Evolutionary conservation across 2,888 invertebrate genomes (phyloP).

Genomic region (Nyleta sp.): DNA sequence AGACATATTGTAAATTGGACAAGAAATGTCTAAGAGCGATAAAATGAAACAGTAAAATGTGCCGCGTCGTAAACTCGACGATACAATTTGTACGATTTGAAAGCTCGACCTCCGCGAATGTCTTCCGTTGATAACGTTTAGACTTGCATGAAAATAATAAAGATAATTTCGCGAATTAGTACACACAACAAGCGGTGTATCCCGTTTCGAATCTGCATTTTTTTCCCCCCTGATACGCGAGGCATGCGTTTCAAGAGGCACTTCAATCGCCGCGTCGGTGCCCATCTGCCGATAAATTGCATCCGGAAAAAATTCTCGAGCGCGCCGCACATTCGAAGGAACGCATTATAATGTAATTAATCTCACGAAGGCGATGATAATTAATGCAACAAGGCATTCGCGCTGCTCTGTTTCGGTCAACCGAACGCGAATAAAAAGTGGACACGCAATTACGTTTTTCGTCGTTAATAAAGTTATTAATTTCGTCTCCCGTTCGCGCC

Average conservation of each 20-base stretch:
- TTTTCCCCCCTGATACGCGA: conserved; percentile 49
- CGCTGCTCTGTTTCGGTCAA: conserved; percentile 58
- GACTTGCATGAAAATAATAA: conserved; percentile 26
- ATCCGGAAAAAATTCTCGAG: conserved; percentile 61
- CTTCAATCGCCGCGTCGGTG: conserved; percentile 61
- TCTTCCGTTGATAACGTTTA: not conserved
- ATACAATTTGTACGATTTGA: no score
- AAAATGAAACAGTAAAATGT: no score
- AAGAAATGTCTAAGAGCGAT: no score
- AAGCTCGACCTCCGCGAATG: no score
- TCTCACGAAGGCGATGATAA: conserved; percentile 63
- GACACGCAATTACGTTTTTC: conserved; percentile 17
- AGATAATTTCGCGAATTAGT: conserved; percentile 36
- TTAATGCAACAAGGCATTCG: conserved; percentile 55
- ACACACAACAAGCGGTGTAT: conserved; percentile 28
- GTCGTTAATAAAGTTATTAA: conserved; percentile 36
- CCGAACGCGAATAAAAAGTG: conserved; percentile 26
- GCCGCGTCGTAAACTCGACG: no score
- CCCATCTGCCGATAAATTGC: conserved; percentile 67
- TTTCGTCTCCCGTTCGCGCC: not conserved
- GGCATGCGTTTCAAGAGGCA: conserved; percentile 55
- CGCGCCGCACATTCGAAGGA: conserved; percentile 52
- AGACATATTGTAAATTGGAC: no score
- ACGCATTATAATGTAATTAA: conserved; percentile 65
- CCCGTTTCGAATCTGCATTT: conserved; percentile 60